Evolutionary conservation across 2,888 invertebrate species (phyloP).

Genomic region (Mesorhabditis sp.): DNA sequence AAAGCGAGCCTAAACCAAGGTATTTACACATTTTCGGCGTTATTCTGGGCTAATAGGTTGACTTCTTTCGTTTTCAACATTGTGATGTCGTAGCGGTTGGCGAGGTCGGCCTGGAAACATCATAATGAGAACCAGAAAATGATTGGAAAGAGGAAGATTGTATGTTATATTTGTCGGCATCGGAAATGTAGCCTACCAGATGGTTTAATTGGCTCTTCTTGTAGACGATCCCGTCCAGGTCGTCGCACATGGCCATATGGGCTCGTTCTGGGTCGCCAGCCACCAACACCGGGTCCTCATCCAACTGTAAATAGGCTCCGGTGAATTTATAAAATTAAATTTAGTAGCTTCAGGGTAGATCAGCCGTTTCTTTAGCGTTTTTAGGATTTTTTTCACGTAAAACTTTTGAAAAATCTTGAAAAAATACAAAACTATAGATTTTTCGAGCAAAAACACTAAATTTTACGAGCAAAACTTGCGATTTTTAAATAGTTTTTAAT

Average conservation of each 20-base stretch:
- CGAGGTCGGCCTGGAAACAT: neutral
- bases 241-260: slow-evolving; percentile 50
- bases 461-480: too few relatives aligned
- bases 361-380: slow-evolving; percentile 9
- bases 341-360: slow-evolving; percentile 3
- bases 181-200: slow-evolving; percentile 62
- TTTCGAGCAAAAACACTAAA: too few relatives aligned
- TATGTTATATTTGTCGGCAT: too few relatives aligned
- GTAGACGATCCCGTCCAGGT: slow-evolving; percentile 54
- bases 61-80: neutral
- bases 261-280: slow-evolving; percentile 57
- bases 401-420: too few relatives aligned
- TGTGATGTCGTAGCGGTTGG: slow-evolving; percentile 3
- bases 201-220: slow-evolving; percentile 65
- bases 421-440: too few relatives aligned
- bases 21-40: too few relatives aligned
- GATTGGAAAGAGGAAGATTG: too few relatives aligned
- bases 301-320: slow-evolving; percentile 19
- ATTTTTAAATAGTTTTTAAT: too few relatives aligned
- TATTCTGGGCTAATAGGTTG: neutral
- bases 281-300: slow-evolving; percentile 46
- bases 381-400: too few relatives aligned
- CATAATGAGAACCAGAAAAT: too few relatives aligned
- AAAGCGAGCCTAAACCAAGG: too few relatives aligned
- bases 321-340: neutral